These are phyloP conservation scores for Antechinus flavipes DNA, from an alignment of 2,113 vertebrate species.

Conservation along the genomic window DNA sequence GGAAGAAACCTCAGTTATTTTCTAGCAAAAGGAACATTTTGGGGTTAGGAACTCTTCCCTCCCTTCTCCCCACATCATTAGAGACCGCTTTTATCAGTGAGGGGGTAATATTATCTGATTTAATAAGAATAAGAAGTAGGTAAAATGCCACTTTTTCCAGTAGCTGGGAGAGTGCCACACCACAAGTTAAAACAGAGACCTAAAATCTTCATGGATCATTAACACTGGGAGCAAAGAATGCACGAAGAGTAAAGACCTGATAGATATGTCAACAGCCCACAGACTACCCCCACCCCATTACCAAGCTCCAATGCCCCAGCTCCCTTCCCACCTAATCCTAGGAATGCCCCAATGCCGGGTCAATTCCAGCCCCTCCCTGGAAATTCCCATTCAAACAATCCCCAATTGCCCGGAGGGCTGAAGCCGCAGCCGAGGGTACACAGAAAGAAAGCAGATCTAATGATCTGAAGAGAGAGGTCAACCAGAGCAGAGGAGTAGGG, in stretches of 20 bases:
- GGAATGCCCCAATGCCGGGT: background rate
- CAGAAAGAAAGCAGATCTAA: slow-evolving; percentile 2
- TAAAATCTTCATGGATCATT: background rate
- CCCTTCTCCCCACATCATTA: background rate
- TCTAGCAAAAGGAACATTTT: background rate
- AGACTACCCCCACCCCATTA: background rate
- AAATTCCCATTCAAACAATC: background rate
- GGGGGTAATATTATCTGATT: background rate
- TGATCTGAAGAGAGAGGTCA: slow-evolving; percentile 2
- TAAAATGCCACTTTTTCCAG: background rate
- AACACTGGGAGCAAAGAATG: background rate
- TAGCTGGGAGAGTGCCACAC: background rate
- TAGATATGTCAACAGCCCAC: background rate
- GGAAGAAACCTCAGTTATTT: background rate
- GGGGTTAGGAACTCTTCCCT: background rate
- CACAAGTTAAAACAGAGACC: background rate
- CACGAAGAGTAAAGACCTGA: background rate
- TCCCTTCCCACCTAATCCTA: background rate
- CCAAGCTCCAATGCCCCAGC: background rate
- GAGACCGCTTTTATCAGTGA: background rate
- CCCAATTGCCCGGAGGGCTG: background rate
- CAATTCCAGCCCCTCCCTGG: background rate
- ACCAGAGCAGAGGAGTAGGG: background rate
- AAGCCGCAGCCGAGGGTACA: background rate
- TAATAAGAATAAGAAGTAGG: background rate